Percentiles rank a stretch among this genome's conserved stretches.
These are phyloP conservation scores for Ceramica pisi DNA, from an alignment of 2,888 invertebrate species.

Conservation along the genomic window DNA sequence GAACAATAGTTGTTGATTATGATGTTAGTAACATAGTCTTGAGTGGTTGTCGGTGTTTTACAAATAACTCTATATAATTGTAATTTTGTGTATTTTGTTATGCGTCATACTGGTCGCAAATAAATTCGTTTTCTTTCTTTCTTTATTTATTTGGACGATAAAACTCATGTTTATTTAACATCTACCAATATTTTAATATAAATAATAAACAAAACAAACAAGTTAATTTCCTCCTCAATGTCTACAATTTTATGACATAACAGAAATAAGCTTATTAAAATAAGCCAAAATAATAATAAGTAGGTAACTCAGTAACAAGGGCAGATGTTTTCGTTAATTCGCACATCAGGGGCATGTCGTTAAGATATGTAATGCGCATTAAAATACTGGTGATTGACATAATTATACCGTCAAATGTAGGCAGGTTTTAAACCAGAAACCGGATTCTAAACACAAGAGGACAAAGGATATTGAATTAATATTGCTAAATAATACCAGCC, in stretches of 20 bases:
- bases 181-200: neutral
- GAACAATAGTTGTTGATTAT: too few relatives aligned
- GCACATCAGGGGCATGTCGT: slow-evolving; percentile 16
- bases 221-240: neutral
- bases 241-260: slow-evolving; percentile 1
- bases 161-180: neutral
- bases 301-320: slow-evolving; percentile 13
- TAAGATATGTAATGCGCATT: slow-evolving; percentile 34
- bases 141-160: neutral
- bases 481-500: too few relatives aligned
- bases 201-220: neutral
- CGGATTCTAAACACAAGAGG: neutral
- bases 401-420: slow-evolving; percentile 27
- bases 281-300: slow-evolving; percentile 26
- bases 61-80: too few relatives aligned
- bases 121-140: too few relatives aligned
- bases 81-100: too few relatives aligned
- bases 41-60: too few relatives aligned
- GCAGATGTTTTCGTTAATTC: slow-evolving; percentile 43
- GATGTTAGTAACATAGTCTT: too few relatives aligned
- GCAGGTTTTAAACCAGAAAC: neutral
- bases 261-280: slow-evolving; percentile 34
- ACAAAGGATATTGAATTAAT: neutral
- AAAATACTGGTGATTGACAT: slow-evolving; percentile 39
- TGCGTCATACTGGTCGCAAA: too few relatives aligned